Conservation (phyloP, 2,888 invertebrate genomes). For the Ommatoiulus sabulosus region DNA sequence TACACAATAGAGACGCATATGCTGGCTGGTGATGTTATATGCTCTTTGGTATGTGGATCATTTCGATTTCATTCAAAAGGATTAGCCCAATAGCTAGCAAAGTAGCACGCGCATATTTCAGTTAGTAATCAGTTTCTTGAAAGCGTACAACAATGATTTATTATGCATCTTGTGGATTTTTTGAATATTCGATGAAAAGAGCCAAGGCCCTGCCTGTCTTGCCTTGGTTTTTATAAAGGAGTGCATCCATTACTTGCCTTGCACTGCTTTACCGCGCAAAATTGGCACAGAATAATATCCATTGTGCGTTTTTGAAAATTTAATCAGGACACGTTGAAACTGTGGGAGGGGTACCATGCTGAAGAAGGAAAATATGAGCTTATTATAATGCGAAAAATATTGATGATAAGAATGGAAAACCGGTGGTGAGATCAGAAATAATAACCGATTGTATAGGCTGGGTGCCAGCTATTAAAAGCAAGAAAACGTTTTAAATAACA, state of each 20-base stretch:
- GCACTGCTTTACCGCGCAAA: neutral
- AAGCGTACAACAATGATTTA: neutral
- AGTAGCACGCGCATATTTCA: neutral
- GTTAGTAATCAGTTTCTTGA: neutral
- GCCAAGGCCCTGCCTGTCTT: conserved; percentile 20
- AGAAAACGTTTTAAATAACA: neutral
- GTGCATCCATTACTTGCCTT: neutral
- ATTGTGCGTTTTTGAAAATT: conserved; percentile 12
- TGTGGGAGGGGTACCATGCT: neutral
- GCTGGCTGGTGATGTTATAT: neutral
- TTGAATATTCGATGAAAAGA: neutral
- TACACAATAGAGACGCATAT: neutral
- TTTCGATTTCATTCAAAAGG: neutral
- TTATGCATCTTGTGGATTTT: neutral
- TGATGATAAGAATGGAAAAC: conserved; percentile 30
- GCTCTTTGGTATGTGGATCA: neutral
- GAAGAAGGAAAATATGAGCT: conserved; percentile 14
- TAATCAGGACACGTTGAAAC: conserved; percentile 37
- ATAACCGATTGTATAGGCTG: neutral
- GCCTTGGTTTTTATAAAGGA: neutral
- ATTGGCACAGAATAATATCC: neutral
- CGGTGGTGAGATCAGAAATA: conserved; percentile 28
- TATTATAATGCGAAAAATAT: conserved; percentile 20
- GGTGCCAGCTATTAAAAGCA: conserved; percentile 15
- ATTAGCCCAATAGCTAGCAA: neutral